These are phyloP conservation scores for Vesta saturnalis DNA, from an alignment of 2,888 invertebrate genomes.

Conservation along the genomic window DNA sequence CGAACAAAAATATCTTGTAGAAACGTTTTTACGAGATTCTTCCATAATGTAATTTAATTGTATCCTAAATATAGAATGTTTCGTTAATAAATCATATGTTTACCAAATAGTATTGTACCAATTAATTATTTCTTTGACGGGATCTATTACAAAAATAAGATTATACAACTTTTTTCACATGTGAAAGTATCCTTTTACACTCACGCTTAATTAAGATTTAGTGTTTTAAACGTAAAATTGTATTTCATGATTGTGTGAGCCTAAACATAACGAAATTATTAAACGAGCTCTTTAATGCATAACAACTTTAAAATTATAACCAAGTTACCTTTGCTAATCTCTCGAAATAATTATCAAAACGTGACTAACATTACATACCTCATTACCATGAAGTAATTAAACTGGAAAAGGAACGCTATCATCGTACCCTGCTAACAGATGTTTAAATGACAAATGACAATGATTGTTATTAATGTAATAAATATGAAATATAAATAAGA, in stretches of 20 bases:
- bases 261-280: constrained; percentile 1
- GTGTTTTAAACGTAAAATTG: background rate
- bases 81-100: too few relatives aligned
- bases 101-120: background rate
- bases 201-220: background rate
- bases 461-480: constrained; percentile 36
- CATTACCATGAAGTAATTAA: constrained; percentile 34
- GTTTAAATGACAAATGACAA: constrained; percentile 29
- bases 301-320: constrained; percentile 11
- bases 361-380: constrained; percentile 31
- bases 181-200: constrained; percentile 1
- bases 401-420: constrained; percentile 33
- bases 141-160: background rate
- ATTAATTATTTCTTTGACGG: constrained; percentile 1
- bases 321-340: constrained; percentile 22
- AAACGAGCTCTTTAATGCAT: constrained; percentile 1
- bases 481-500: constrained; percentile 31
- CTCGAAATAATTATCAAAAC: constrained; percentile 28
- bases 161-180: constrained; percentile 1
- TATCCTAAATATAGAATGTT: too few relatives aligned
- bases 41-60: too few relatives aligned
- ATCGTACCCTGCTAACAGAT: constrained; percentile 30
- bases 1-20: too few relatives aligned
- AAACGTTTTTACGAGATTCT: too few relatives aligned
- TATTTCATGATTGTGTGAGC: background rate